Conservation (phyloP, 2,113 vertebrate genomes). For the Machaerirhynchus nigripectus region DNA sequence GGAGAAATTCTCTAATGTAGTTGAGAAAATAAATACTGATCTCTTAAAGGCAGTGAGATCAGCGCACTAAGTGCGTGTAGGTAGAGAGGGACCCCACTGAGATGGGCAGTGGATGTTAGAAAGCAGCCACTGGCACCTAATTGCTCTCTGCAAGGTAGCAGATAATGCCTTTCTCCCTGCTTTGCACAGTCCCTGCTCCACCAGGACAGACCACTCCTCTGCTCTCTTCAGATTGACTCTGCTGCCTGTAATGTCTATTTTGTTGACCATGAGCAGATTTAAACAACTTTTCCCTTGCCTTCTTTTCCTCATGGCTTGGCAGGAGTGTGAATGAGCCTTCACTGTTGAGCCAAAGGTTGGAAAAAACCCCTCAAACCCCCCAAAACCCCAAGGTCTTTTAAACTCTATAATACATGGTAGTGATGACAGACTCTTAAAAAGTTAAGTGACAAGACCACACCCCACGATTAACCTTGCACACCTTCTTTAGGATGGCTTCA, state of each 20-base stretch:
- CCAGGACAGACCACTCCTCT: not conserved
- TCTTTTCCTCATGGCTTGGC: not conserved
- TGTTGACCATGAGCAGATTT: not conserved
- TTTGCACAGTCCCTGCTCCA: not conserved
- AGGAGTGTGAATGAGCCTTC: not conserved
- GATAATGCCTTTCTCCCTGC: not conserved
- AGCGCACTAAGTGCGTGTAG: not conserved
- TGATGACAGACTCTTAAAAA: not conserved
- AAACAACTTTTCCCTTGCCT: not conserved
- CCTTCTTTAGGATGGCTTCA: not conserved
- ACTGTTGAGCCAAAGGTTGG: not conserved
- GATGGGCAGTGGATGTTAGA: not conserved
- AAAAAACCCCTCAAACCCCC: not conserved
- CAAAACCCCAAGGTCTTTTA: not conserved
- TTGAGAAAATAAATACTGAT: not conserved
- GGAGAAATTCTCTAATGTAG: not conserved
- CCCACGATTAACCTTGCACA: not conserved
- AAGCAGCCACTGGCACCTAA: not conserved
- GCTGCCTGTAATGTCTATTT: not conserved
- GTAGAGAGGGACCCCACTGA: not conserved
- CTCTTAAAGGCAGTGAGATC: not conserved
- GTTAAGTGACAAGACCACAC: not conserved
- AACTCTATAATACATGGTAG: rapidly evolving
- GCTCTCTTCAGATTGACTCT: not conserved
- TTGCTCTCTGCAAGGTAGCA: not conserved